Conservation (phyloP, 2,797 vertebrate species). For the Schizopygopsis malacanthus region DNA sequence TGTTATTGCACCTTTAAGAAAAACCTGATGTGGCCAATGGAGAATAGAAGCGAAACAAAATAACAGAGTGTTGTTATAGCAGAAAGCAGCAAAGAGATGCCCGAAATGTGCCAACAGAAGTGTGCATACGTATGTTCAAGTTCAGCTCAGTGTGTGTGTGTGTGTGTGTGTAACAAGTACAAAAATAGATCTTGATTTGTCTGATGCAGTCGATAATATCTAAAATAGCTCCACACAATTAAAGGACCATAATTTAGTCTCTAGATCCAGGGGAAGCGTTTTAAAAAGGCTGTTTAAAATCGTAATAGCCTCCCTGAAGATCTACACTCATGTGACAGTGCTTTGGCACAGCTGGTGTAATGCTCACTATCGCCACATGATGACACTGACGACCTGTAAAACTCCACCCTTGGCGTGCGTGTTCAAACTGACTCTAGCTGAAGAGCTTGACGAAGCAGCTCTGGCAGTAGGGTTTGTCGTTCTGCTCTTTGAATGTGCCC, state of each 20-base stretch:
- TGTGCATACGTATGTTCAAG: constrained; percentile 15
- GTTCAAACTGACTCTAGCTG: constrained; percentile 78
- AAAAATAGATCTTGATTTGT: constrained; percentile 51
- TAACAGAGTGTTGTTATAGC: background rate
- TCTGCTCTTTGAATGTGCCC: constrained; percentile 99
- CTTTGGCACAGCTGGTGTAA: constrained; percentile 48
- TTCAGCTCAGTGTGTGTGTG: constrained; percentile 19
- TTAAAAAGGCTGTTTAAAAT: constrained; percentile 32
- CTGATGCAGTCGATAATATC: constrained; percentile 16
- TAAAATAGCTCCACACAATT: constrained; percentile 22
- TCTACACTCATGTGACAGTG: background rate
- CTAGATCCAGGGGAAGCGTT: background rate
- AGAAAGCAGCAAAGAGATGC: constrained; percentile 23
- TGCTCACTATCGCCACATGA: constrained; percentile 17
- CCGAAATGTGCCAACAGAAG: constrained; percentile 40
- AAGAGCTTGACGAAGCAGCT: constrained; percentile 98
- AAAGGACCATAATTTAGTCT: background rate
- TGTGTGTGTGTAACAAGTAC: constrained; percentile 16
- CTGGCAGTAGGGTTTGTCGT: constrained; percentile 98
- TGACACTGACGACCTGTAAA: background rate
- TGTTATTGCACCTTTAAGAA: constrained; percentile 37
- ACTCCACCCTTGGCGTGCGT: background rate
- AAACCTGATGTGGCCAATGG: background rate
- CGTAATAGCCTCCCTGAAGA: constrained; percentile 28
- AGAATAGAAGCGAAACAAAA: background rate